Percentiles rank a stretch among this genome's conserved stretches.
Evolutionary conservation across 1,140 invertebrate species (phyloP).

Genomic region (Paralvinella palmiformis): DNA sequence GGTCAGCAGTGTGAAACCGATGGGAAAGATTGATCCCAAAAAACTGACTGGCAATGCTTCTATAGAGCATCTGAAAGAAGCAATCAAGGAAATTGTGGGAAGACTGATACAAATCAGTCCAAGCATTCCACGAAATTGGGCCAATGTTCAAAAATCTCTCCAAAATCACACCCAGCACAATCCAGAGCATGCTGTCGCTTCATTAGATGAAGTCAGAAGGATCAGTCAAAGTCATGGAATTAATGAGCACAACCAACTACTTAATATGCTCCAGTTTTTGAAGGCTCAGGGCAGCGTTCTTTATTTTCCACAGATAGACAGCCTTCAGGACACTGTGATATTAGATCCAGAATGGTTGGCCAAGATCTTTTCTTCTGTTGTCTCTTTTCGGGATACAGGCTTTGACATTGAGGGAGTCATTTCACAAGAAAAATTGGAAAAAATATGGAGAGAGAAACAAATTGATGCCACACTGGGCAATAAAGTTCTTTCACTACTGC

Average conservation of each 20-base stretch:
- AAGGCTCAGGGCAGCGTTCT: conserved; percentile 18
- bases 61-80: conserved; percentile 14
- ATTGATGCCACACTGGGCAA: conserved; percentile 5
- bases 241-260: not conserved
- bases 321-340: conserved; percentile 15
- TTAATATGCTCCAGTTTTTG: conserved; percentile 22
- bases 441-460: conserved; percentile 11
- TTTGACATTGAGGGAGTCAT: conserved; percentile 10
- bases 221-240: conserved; percentile 10
- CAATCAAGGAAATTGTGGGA: not conserved
- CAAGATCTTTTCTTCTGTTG: conserved; percentile 16
- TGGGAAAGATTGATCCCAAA: not conserved
- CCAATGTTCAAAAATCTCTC: conserved; percentile 11
- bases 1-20: conserved; percentile 16
- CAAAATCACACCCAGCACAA: conserved; percentile 12
- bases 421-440: conserved; percentile 1
- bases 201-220: conserved; percentile 4
- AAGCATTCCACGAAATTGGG: conserved; percentile 9
- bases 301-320: conserved; percentile 16
- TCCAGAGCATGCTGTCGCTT: not conserved
- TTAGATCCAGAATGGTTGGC: conserved; percentile 21
- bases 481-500: conserved; percentile 14
- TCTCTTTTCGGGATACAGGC: conserved; percentile 15
- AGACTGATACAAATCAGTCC: conserved; percentile 11
- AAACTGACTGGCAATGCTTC: conserved; percentile 1